These are phyloP conservation scores for Dipodomys stephensi DNA, from an alignment of 2,113 vertebrate genomes.

Conservation along the genomic window DNA sequence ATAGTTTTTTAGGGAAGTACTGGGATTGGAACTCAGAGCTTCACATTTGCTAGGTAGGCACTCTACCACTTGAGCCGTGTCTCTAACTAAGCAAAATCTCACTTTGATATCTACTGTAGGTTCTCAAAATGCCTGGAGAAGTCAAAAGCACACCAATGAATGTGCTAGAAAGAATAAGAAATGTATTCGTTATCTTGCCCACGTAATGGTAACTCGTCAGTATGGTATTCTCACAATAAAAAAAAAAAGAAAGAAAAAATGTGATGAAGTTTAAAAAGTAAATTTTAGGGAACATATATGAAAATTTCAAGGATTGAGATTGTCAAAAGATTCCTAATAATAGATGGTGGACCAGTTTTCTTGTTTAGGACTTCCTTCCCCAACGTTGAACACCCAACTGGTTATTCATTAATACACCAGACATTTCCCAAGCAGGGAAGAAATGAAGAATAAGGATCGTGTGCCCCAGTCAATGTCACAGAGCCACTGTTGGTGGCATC, in stretches of 20 bases:
- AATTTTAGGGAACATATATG: neutral
- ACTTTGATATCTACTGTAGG: neutral
- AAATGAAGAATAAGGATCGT: neutral
- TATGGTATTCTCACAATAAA: no score
- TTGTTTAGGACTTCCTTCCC: neutral
- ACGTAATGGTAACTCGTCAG: no score
- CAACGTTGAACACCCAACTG: neutral
- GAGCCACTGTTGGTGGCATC: neutral
- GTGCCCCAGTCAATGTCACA: neutral
- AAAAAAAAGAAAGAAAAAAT: neutral
- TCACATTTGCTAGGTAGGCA: no score
- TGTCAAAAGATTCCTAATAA: neutral
- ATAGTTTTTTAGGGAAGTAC: neutral
- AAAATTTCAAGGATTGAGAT: neutral
- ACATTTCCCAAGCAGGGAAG: neutral
- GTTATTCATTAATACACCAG: neutral
- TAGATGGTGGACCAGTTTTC: neutral
- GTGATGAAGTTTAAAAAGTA: neutral
- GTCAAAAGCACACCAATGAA: neutral
- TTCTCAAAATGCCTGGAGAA: neutral
- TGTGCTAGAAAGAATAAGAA: neutral
- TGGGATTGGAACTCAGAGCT: no score
- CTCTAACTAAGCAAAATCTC: neutral
- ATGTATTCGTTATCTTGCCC: no score
- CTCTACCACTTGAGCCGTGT: no score